These are phyloP conservation scores for Hyalella azteca DNA, from an alignment of 2,888 invertebrate species.

Conservation along the genomic window DNA sequence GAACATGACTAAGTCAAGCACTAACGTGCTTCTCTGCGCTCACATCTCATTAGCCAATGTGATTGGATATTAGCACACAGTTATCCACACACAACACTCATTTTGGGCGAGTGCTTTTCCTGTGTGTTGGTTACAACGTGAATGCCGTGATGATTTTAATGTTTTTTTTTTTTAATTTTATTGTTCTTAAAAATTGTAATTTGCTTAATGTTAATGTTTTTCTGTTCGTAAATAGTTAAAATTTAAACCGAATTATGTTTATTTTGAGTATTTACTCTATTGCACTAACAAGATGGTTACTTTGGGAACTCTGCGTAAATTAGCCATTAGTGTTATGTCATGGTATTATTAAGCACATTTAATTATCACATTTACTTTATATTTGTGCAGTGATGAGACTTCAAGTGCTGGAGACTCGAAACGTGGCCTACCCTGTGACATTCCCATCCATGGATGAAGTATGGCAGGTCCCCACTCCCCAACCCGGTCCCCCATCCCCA, in stretches of 20 bases:
- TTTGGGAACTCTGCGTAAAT: not conserved
- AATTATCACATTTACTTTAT: not conserved
- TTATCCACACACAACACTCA: too few relatives aligned
- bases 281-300: too few relatives aligned
- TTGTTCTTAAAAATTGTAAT: too few relatives aligned
- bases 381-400: slow-evolving; percentile 50
- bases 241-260: too few relatives aligned
- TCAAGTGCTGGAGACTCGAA: slow-evolving; percentile 53
- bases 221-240: too few relatives aligned
- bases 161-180: too few relatives aligned
- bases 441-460: slow-evolving; percentile 53
- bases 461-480: slow-evolving; percentile 44
- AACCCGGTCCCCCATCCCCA: slow-evolving; percentile 19
- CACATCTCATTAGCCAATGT: not conserved
- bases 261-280: too few relatives aligned
- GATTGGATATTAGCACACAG: slow-evolving; percentile 13
- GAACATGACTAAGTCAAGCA: not conserved
- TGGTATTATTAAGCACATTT: too few relatives aligned
- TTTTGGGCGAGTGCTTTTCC: too few relatives aligned
- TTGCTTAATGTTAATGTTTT: too few relatives aligned
- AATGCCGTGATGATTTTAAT: too few relatives aligned
- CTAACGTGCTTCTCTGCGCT: not conserved
- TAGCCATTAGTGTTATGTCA: not conserved
- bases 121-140: too few relatives aligned
- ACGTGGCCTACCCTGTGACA: slow-evolving; percentile 49